A percentile compares a stretch with the other conserved stretches of the same genome.
phyloP scores from a whole-genome alignment of 2,113 vertebrate genomes.

The Malurus elegans region DNA sequence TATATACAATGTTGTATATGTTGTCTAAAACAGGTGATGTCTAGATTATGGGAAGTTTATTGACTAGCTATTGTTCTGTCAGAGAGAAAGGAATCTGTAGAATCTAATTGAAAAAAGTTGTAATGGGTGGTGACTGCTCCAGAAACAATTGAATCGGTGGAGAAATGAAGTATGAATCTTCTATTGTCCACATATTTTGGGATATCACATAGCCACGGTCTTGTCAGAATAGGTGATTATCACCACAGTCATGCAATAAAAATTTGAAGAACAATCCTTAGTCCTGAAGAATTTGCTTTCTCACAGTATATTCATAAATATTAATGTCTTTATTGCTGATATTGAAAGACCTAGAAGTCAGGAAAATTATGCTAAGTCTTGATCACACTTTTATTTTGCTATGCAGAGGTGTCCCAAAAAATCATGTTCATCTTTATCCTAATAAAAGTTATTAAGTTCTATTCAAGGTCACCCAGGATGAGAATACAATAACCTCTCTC shows the following conservation, averaged over 20 bases:
- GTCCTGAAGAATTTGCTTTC: not conserved
- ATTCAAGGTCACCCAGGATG: not conserved
- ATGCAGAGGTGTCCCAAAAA: not conserved
- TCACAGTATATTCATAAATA: not conserved
- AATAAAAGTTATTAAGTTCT: not conserved
- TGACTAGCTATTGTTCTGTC: not conserved
- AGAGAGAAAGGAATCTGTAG: not conserved
- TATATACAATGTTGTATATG: not conserved
- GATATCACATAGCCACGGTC: not conserved
- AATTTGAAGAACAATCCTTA: not conserved
- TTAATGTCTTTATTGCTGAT: not conserved
- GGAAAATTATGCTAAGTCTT: not conserved
- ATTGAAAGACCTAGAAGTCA: not conserved
- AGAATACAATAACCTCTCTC: not conserved
- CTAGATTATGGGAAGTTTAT: not conserved
- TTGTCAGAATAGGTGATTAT: not conserved
- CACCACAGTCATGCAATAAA: not conserved
- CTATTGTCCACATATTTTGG: accelerated
- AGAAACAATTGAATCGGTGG: not conserved
- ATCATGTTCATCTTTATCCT: not conserved
- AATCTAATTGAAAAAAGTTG: not conserved
- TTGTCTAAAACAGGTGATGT: not conserved
- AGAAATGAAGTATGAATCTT: not conserved
- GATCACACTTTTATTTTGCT: not conserved
- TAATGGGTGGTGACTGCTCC: not conserved